Evolutionary conservation across 2,113 vertebrate species (phyloP), one percentile per base, ranked within the genome.

Genomic region (Neolamprologus tretocephalus): DNA sequence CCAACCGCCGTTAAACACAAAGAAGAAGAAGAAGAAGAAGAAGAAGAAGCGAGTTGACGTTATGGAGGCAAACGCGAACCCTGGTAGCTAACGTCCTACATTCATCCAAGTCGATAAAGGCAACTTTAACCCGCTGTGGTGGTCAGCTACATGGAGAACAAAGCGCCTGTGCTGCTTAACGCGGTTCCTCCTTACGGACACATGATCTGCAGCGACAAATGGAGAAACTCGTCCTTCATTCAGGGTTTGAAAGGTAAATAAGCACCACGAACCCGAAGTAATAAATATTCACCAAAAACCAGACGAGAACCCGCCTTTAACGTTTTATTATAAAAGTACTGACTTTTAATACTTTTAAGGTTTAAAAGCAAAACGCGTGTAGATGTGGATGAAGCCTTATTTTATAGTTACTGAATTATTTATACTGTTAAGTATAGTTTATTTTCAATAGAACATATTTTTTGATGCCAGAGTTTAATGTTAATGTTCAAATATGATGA

Each of bases 141-240:
- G 11, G 12, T 57, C 40, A 47, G 49, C 82, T 66, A 13, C 73
- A 95, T 95, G 93, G 89, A 93, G 47, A 75, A 9, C 4, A 57
- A 63, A 37, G 28, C 45, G 0, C 45, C 92, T 3, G 94, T 78
- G 5, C n/a, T 90, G 9, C 16, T 92, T 5, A 97, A 92, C 19
- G 96, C 96, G 1, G 61, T 94, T 17, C 95, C 95, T 19, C 98
- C 98, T 2, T 96, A 95, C 1, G 98, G 98, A 16, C 97, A 99
- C 1, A 14, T 98, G 2, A 86, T 99, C 53, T 95, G 95, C 84
- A 94, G 88, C 51, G 97, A 98, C 84, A 98, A 96, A 82, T 99
- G 98, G 98, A 97, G 97, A 63, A 96, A 96, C 3, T 97, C 98
- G 1, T 89, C 95, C 14, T 86, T 99, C 28, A 91, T 95, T n/a